Percentiles rank a stretch among this genome's conserved stretches.
phyloP scores from a whole-genome alignment of 2,113 vertebrate species.

The Corvus cornix region DNA sequence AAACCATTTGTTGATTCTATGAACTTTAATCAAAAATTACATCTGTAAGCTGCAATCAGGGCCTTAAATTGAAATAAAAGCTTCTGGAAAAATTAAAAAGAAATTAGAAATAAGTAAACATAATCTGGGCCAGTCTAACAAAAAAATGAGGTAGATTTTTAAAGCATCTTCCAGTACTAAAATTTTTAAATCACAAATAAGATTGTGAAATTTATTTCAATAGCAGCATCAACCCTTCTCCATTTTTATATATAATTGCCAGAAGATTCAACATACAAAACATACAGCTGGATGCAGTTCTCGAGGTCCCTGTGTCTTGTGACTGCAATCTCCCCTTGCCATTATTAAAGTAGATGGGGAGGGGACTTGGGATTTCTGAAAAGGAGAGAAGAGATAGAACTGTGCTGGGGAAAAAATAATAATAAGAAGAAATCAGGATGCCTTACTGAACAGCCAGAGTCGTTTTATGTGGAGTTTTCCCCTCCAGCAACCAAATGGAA shows the following conservation, averaged over 20 bases:
- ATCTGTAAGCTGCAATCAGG: neutral
- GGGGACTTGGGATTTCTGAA: conserved; percentile 55
- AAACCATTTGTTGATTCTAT: rapidly evolving
- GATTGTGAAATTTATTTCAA: neutral
- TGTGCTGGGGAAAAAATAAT: conserved; percentile 57
- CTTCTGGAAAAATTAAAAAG: neutral
- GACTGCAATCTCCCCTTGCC: neutral
- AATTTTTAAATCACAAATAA: neutral
- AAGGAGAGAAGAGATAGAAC: conserved; percentile 51
- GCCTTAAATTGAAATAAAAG: neutral
- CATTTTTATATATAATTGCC: neutral
- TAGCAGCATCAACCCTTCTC: neutral
- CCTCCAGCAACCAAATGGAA: conserved; percentile 77
- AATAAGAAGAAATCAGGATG: conserved; percentile 74
- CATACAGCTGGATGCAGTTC: neutral
- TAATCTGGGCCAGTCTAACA: rapidly evolving
- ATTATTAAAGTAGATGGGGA: conserved; percentile 64
- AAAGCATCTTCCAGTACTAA: neutral
- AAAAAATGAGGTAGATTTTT: neutral
- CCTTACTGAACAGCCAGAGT: conserved; percentile 68
- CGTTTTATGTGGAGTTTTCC: conserved; percentile 71
- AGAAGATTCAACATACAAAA: neutral
- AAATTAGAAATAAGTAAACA: neutral
- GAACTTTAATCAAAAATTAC: neutral
- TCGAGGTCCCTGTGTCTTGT: neutral